Base-by-base conservation (phyloP, 2,113 vertebrate genomes). In the Cryptotis parvus region DNA sequence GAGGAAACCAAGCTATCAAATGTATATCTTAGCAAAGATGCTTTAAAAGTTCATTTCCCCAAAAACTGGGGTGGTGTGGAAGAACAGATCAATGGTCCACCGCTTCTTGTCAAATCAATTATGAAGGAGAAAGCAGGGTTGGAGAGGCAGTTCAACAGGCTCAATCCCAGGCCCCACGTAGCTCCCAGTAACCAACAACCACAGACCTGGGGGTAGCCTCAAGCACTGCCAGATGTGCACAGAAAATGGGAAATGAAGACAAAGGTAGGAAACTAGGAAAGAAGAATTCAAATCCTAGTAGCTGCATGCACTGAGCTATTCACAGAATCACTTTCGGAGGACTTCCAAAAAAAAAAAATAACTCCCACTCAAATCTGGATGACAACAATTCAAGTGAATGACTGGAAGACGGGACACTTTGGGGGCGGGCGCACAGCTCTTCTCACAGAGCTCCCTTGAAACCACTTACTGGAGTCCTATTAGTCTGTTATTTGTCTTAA, bases 11-110 rank as follows among this genome's bases (percentile, higher is more conserved):
- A 94, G 91, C 78, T 65, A 90, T 93, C 82, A 2, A 31, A 87
- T 74, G 66, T 26, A 87, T 74, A 78, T 49, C 75, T 95, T 84
- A 29, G 0, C 9, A 91, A 52, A 8, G 4, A 84, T 0, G 1
- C 84, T 97, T 58, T 58, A 91, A 96, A 97, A 92, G 5, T 87
- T 95, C 45, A 72, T 89, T 72, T 90, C 72, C 35, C 95, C 95
- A 96, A 55, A 9, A 22, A 14, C 1, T 0, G 16, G 31, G n/a
- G 70, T 90, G 73, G 55, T 6, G 45, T 91, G 84, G 26, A 91
- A 85, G 58, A 95, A 89, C 61, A 33, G 52, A 24, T 24, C 22
- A 58, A 58, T 6, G 24, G 55, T 69, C 45, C 77, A 75, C 8
- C 39, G 84, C 66, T 49, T 91, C 58, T 73, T 39, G 80, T 86